Evolutionary conservation across 1,140 invertebrate genomes (phyloP).

Genomic region (Tetraneura akinire): DNA sequence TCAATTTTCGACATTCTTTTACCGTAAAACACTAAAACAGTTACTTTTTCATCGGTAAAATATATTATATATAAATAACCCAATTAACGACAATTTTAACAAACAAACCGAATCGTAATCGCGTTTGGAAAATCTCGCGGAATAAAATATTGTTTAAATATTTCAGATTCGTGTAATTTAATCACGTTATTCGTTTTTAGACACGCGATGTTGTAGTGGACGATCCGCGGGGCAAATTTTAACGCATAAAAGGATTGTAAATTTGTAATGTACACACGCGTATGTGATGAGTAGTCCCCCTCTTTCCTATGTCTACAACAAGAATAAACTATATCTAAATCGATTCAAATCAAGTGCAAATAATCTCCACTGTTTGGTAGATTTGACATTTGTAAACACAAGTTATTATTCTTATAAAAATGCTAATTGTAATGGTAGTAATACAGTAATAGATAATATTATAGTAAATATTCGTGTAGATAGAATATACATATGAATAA

Average conservation of each 20-base stretch:
- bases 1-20: too few species aligned
- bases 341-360: background rate
- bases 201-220: background rate
- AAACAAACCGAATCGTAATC: too few species aligned
- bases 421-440: too few species aligned
- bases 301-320: too few species aligned
- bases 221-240: background rate
- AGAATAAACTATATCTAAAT: background rate
- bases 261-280: background rate
- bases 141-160: background rate
- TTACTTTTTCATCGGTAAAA: too few species aligned
- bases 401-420: background rate
- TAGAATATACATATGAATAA: too few species aligned
- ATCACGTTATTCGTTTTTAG: background rate
- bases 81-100: too few species aligned
- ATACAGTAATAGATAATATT: too few species aligned
- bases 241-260: too few species aligned
- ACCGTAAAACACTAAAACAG: too few species aligned
- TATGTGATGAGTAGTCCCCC: background rate
- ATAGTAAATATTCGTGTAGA: too few species aligned
- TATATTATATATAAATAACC: too few species aligned
- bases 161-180: constrained; percentile 13
- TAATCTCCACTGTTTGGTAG: background rate
- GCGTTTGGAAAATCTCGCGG: background rate
- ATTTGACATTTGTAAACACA: background rate